Base-by-base conservation (phyloP, 2,888 invertebrate genomes). In the Sympetrum striolatum region DNA sequence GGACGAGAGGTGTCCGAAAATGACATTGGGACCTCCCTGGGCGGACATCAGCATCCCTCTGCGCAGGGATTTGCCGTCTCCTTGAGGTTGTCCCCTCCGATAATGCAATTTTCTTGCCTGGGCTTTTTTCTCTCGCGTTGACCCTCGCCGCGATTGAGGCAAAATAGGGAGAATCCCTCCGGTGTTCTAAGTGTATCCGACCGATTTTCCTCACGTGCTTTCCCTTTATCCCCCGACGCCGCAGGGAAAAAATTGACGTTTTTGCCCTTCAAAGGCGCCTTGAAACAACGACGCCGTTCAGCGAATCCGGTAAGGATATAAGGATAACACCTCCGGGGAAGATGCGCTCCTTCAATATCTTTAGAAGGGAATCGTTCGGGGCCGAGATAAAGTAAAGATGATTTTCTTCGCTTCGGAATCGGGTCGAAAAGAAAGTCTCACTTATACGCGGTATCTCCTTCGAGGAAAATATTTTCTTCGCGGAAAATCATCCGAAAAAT, bases 81-180 rank as follows among this genome's bases (percentile, higher is more conserved):
- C 86, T 86, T 60, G 86, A 86, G 86, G 60, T 86, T 37, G 86
- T 86, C 82, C 86, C 86, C 64, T 86, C 86, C 86, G 86, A 86
- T 86, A 86, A 86, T 86, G 86, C 86, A 86, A 86, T 86, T 86
- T 86, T 86, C 82, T 60, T 22, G 12, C 53, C 35, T 58, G n/a
- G 37, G 86, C 60, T 60, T 58, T 37, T n/a, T 10, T 58, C 58
- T 82, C 81, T 35, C 79, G 79, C 44, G 37, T 44, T 37, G 6
- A 82, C n/a, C 31, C 64, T 64, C 64, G 8, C 64, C 14, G 12
- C 73, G 25, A 73, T 14, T 31, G 73, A 14, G 73, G 73, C 25
- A 73, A 53, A 53, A 53, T 35, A 53, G 81, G 31, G 81, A 14
- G 35, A 86, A 86, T 86, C 86, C 86, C 86, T 86, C 22, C 58